phyloP scores from a whole-genome alignment of 2,888 invertebrate species.

The Orthonychiurus folsomi region DNA sequence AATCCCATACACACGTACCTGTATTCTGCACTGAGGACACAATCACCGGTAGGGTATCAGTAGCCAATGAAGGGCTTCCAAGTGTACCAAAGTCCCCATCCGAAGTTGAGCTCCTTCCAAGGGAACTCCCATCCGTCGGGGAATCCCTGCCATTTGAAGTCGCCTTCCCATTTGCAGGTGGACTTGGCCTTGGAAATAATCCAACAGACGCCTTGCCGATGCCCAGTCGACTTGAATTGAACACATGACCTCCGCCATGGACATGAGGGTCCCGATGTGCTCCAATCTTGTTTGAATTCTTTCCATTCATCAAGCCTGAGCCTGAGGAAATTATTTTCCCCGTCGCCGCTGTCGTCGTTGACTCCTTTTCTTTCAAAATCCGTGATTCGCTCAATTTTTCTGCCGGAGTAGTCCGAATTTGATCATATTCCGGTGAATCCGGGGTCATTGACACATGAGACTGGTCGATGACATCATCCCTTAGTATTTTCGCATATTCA shows the following conservation, averaged over 20 bases:
- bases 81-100: constrained; percentile 43
- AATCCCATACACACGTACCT: too few species aligned
- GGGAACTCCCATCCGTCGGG: constrained; percentile 42
- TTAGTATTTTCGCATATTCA: not conserved
- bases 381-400: not conserved
- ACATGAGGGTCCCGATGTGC: constrained; percentile 2
- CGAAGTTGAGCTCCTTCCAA: constrained; percentile 43
- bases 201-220: not conserved
- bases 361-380: not conserved
- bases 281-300: not conserved
- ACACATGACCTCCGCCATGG: too few species aligned
- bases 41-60: not conserved
- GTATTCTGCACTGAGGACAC: not conserved
- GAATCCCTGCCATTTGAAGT: not conserved
- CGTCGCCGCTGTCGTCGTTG: not conserved
- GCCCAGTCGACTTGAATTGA: not conserved
- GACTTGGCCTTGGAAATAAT: not conserved
- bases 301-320: not conserved
- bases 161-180: not conserved
- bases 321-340: not conserved
- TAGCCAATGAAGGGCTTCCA: constrained; percentile 17
- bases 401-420: constrained; percentile 6
- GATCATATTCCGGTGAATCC: constrained; percentile 10
- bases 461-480: not conserved
- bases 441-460: not conserved